Evolutionary conservation across 1,140 invertebrate genomes (phyloP), one percentile per base, ranked within the genome.

Genomic region (Aphidius gifuensis): DNA sequence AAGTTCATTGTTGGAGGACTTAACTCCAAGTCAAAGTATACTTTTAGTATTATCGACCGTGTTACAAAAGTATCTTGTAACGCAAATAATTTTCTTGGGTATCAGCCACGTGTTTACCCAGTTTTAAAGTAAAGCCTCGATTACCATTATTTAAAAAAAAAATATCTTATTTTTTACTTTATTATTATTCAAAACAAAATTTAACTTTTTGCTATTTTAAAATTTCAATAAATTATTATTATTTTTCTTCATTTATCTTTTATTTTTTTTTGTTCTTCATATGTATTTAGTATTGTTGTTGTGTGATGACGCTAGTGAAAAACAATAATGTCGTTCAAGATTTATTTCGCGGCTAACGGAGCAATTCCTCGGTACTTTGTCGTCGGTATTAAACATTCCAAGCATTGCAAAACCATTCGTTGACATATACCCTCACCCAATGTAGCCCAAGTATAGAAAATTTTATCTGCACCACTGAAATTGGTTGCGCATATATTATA

Each of bases 341-440:
- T 74, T 76, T 76, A 77, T 78, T 78, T 68, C 67, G 60, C 58
- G 58, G 69, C 66, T 69, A 69, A 73, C 66, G 68, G 69, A 68
- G 65, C 68, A 66, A 71, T 73, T 74, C 69, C 68, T 76, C 68
- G 56, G 69, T 69, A 70, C 61, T 68, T 68, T 75, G 68, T 73
- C 72, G 69, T 70, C 69, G 69, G 75, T 77, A 78, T 78, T 76
- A 78, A 78, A 77, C 74, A 77, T 78, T 77, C 73, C 74, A 69
- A 66, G 70, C 69, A 77, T 78, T 67, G 69, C 73, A 67, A 70
- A 74, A 70, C 68, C 61, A 63, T 53, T 39, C 64, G 61, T 54
- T 39, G 61, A 40, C 39, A n/a, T 43, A 51, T 62, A 61, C 56
- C 45, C 58, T 60, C 21, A 53, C 46, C 55, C 48, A 64, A 55